Evolutionary conservation across 2,888 invertebrate species (phyloP).

Genomic region (Spialia ferax): DNA sequence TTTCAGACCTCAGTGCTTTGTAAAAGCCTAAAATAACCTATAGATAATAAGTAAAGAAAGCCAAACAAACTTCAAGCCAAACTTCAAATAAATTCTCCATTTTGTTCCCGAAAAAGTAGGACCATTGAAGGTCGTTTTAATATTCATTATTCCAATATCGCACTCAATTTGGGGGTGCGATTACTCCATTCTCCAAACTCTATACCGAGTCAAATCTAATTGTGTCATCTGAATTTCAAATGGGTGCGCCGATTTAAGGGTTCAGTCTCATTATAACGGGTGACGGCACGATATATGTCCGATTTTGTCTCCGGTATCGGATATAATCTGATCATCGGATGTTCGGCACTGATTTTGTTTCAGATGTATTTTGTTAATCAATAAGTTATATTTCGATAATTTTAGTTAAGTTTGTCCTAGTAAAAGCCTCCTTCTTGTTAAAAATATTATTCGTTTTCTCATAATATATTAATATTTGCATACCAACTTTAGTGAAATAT

Average conservation of each 20-base stretch:
- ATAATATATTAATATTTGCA: no score
- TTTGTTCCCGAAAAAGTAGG: neutral
- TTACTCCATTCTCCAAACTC: conserved; percentile 28
- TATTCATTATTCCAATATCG: conserved; percentile 33
- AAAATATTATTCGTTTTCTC: no score
- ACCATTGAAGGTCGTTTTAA: conserved; percentile 9
- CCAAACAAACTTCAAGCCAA: neutral
- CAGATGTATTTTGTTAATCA: no score
- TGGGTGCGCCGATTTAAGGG: conserved; percentile 13
- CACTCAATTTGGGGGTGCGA: conserved; percentile 19
- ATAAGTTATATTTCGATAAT: no score
- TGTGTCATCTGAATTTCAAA: conserved; percentile 35
- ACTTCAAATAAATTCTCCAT: conserved; percentile 6
- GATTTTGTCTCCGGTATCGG: neutral
- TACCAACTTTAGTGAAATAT: no score
- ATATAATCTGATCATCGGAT: no score
- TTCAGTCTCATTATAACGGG: neutral
- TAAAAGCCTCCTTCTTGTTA: no score
- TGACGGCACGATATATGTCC: no score
- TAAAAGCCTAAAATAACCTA: conserved; percentile 10
- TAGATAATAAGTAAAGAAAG: no score
- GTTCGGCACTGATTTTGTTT: no score
- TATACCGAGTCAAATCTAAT: conserved; percentile 22
- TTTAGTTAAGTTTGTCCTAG: no score
- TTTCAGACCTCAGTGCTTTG: neutral